Evolutionary conservation across 2,888 invertebrate genomes (phyloP).

Genomic region (Mystacides longicornis): DNA sequence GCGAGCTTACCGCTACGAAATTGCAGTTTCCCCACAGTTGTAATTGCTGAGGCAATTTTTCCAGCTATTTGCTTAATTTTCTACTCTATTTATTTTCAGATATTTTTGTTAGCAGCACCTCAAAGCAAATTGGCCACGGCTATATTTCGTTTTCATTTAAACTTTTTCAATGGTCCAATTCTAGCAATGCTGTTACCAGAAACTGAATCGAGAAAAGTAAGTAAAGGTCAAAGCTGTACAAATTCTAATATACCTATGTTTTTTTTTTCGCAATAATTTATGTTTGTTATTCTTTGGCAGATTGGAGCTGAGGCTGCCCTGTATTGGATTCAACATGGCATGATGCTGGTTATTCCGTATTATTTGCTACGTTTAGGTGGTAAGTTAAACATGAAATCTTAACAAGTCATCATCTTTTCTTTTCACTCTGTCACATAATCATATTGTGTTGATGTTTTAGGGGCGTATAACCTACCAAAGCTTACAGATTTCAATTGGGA

Average conservation of each 20-base stretch:
- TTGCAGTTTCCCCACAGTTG: too few species aligned
- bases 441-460: conserved; percentile 55
- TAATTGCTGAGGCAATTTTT: conserved; percentile 1
- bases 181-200: conserved; percentile 92
- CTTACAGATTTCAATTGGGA: conserved; percentile 72
- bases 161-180: conserved; percentile 88
- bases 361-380: conserved; percentile 85
- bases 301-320: conserved; percentile 87
- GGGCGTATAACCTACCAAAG: conserved; percentile 75
- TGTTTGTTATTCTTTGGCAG: conserved; percentile 39
- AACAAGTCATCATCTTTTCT: too few species aligned
- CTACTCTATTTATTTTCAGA: conserved; percentile 49
- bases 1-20: too few species aligned
- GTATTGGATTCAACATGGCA: conserved; percentile 93
- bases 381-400: too few species aligned
- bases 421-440: too few species aligned
- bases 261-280: not conserved
- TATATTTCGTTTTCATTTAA: conserved; percentile 85
- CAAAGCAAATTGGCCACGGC: conserved; percentile 75
- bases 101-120: conserved; percentile 80
- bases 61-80: not conserved
- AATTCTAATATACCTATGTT: too few species aligned
- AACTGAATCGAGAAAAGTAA: conserved; percentile 84
- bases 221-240: too few species aligned
- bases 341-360: conserved; percentile 92